Percentiles rank a stretch among this genome's conserved stretches.
phyloP scores from a whole-genome alignment of 2,888 invertebrate species.

The Hirtodrosophila cameraria region DNA sequence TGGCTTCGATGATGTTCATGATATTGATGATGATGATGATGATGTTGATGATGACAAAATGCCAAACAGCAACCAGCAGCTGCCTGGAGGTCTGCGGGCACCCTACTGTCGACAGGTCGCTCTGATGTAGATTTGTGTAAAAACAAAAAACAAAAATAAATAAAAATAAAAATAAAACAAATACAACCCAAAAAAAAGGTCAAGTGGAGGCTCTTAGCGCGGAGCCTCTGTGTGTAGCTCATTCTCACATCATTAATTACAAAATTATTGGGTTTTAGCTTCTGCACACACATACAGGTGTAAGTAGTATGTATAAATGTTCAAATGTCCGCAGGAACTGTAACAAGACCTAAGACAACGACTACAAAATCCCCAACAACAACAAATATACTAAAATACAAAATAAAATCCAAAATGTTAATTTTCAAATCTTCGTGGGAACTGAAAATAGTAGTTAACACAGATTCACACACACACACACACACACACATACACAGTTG shows the following conservation, averaged over 20 bases:
- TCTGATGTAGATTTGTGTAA: constrained; percentile 27
- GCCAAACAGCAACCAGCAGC: constrained; percentile 61
- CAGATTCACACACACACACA: constrained; percentile 31
- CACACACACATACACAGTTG: constrained; percentile 10
- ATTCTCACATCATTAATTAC: constrained; percentile 82
- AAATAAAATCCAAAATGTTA: constrained; percentile 71
- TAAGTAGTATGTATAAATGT: constrained; percentile 32
- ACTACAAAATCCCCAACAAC: constrained; percentile 21
- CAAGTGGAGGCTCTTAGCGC: constrained; percentile 46
- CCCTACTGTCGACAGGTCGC: constrained; percentile 65
- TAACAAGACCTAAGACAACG: constrained; percentile 63
- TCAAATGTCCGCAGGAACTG: constrained; percentile 69
- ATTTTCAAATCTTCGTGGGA: constrained; percentile 81
- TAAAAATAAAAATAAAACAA: constrained; percentile 11
- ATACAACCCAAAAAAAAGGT: constrained; percentile 48
- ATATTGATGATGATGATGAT: constrained; percentile 36
- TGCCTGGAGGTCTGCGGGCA: constrained; percentile 73
- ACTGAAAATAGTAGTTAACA: constrained; percentile 71
- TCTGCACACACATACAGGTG: constrained; percentile 42
- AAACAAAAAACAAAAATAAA: constrained; percentile 22
- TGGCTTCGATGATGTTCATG: constrained; percentile 26
- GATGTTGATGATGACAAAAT: constrained; percentile 73
- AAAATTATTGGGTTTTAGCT: constrained; percentile 71
- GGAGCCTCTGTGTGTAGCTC: constrained; percentile 60
- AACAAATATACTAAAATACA: constrained; percentile 21